Evolutionary conservation across 2,113 vertebrate genomes (phyloP).

Genomic region (Rattus norvegicus): DNA sequence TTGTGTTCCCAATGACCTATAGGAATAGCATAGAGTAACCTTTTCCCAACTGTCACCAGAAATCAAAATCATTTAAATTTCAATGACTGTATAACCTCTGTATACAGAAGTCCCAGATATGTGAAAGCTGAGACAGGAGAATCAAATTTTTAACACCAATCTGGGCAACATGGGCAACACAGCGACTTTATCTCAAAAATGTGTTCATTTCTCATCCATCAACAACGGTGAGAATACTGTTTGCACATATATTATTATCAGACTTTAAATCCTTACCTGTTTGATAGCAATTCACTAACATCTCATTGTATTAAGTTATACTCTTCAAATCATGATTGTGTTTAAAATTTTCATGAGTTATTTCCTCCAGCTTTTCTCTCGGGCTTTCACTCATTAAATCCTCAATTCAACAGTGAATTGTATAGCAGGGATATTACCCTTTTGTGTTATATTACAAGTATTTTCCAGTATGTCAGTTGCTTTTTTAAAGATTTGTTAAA

Average conservation of each 20-base stretch:
- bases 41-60: constrained; percentile 35
- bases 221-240: not conserved
- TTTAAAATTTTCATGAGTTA: not conserved
- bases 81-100: not conserved
- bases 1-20: constrained; percentile 26
- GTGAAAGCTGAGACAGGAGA: not conserved
- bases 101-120: not conserved
- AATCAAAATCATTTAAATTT: constrained; percentile 15
- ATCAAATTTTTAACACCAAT: not conserved
- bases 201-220: not conserved
- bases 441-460: constrained; percentile 2
- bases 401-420: not conserved
- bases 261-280: not conserved
- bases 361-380: not conserved
- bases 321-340: not conserved
- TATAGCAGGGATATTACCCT: not conserved
- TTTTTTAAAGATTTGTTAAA: not conserved
- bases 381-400: not conserved
- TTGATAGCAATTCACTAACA: not conserved
- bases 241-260: not conserved
- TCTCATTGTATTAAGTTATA: not conserved
- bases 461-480: not conserved
- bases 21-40: not conserved
- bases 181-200: not conserved
- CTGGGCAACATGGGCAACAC: not conserved